These are phyloP conservation scores for Mormyrus iriodes DNA, from an alignment of 2,113 vertebrate genomes.

Conservation along the genomic window DNA sequence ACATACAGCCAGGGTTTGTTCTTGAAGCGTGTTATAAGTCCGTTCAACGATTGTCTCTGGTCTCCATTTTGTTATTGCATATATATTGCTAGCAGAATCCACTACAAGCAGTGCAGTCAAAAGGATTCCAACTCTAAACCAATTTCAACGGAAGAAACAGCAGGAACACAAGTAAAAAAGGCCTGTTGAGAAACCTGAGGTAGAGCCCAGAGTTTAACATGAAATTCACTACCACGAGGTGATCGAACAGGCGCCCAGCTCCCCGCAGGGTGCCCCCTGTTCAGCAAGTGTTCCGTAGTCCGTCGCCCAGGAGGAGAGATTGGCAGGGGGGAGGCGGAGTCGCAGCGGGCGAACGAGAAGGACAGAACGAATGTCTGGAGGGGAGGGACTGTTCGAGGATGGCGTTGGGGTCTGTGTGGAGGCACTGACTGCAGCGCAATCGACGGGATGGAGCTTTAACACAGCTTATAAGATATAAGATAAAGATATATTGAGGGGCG, in stretches of 20 bases:
- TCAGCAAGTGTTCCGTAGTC: neutral
- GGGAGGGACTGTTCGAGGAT: neutral
- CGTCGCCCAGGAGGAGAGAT: neutral
- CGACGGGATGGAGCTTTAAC: neutral
- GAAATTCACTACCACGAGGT: neutral
- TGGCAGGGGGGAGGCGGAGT: neutral
- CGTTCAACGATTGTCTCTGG: neutral
- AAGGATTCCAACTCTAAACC: neutral
- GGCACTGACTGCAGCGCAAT: neutral
- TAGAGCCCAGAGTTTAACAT: neutral
- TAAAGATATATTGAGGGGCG: neutral
- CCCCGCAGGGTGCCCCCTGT: neutral
- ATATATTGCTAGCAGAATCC: neutral
- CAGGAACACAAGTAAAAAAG: neutral
- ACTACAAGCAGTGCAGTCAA: neutral
- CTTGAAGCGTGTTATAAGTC: neutral
- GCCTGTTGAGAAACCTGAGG: neutral
- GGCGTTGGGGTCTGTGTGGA: neutral
- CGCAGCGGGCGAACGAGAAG: neutral
- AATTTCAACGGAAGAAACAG: neutral
- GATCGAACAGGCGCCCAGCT: neutral
- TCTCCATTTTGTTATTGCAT: neutral
- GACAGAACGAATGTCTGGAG: neutral
- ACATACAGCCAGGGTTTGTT: neutral
- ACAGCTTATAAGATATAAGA: too few relatives aligned